These are phyloP conservation scores for Amphibalanus amphitrite DNA, from an alignment of 1,140 invertebrate genomes.

Conservation along the genomic window DNA sequence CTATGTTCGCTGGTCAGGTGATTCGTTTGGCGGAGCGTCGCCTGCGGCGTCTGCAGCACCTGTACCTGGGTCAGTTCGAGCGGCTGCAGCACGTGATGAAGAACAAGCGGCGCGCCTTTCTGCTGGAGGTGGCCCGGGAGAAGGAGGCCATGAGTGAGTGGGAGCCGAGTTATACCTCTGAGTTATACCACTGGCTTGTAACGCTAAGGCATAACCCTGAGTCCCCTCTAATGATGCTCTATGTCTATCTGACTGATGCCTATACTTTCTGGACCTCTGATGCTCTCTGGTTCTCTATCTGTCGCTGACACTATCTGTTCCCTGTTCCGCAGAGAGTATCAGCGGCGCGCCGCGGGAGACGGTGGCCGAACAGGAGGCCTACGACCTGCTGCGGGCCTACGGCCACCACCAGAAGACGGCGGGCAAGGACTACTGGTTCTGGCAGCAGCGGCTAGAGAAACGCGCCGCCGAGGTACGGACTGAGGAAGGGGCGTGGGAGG, in stretches of 20 bases:
- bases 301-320: no score
- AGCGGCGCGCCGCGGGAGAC: neutral
- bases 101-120: slow-evolving; percentile 51
- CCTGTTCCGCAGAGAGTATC: neutral
- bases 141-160: slow-evolving; percentile 58
- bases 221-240: no score
- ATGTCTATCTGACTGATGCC: no score
- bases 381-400: neutral
- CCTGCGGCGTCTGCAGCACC: slow-evolving; percentile 50
- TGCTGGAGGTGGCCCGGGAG: slow-evolving; percentile 51
- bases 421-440: neutral
- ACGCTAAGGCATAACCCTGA: no score
- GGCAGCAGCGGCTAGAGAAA: neutral
- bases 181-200: no score
- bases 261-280: no score
- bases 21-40: neutral
- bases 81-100: slow-evolving; percentile 49
- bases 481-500: no score
- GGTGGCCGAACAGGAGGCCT: neutral
- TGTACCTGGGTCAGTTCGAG: slow-evolving; percentile 66
- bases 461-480: neutral
- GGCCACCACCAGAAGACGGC: neutral
- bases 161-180: no score
- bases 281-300: no score
- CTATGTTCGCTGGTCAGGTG: no score